Base-by-base conservation (phyloP, 2,113 vertebrate species). In the Tragelaphus imberbis region DNA sequence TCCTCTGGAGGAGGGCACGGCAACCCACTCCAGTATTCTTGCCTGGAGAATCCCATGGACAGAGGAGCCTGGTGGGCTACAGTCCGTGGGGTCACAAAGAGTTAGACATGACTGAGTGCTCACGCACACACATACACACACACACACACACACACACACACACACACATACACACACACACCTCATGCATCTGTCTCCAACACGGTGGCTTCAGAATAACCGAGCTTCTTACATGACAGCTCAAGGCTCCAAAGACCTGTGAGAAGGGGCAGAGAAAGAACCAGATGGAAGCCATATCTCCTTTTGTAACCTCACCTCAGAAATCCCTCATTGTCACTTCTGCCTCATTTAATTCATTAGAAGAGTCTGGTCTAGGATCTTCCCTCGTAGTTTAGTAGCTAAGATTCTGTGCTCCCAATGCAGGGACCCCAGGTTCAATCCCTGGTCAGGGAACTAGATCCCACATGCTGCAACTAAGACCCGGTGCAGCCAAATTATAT, bases 111-210 rank as follows among this genome's bases (percentile, higher is more conserved):
- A 75, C 71, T 75, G 36, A 75, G 36, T 0, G 1, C 36, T 40
- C 36, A 75, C 0, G 0, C 71, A 7, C 0, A 11, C 14, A 8
- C n/a, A 23, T n/a, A 10, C 19, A 71, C 33, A 68, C 6, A 68
- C 14, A 8, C n/a, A 23, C 65, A 10, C 19, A 71, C 33, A 68
- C 6, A 68, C 7, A 68, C 30, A 63, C 59, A 28, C 59, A 59
- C 59, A 28, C 10, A 56, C 58, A 59, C 27, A 30, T 2, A 61
- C 65, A 68, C 63, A 65, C 65, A 68, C 68, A 71, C 19, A 5
- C 14, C 28, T 21, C 17, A 1, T 15, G 47, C 27, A 49, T 93
- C 55, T 25, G 15, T 55, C 49, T 92, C 40, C 33, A 88, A 36
- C 28, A 44, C 17, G 30, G 61, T 0, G 2, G 30, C 58, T 61